Base-by-base conservation (phyloP, 2,113 vertebrate species). In the Cyanoliseus patagonus region DNA sequence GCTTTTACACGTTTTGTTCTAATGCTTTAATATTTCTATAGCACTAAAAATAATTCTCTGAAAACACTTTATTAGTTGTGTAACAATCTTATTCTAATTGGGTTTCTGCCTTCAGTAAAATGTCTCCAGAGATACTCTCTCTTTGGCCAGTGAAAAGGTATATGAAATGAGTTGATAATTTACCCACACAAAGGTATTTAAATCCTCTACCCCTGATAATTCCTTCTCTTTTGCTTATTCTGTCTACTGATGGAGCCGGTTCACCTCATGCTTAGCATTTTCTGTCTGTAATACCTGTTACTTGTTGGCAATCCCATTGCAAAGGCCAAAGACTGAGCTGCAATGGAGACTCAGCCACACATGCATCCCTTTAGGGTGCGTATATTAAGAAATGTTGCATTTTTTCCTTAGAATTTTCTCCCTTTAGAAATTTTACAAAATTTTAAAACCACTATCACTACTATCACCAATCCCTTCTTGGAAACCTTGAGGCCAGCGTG, bases 131-230 rank as follows among this genome's bases (percentile, higher is more conserved):
- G 93, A 79, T 57, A 86, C 4, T 84, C 52, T 91, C 79, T 94
- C 86, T 94, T 91, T 68, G 81, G 78, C 24, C 95, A 94, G 86
- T 62, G 66, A 92, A 83, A 87, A 80, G 78, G 68, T 87, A 16
- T 39, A 80, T 44, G 83, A 94, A 95, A 87, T 79, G 78, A 95
- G 84, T 79, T 87, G 86, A 91, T 94, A 91, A 95, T 95, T 92
- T 83, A 89, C 62, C 30, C 69, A 89, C 35, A 7, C 89, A 92
- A 95, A 94, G 69, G 89, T 92, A 95, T 95, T 97, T 95, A 95
- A 96, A 95, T 91, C 44, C 77, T 89, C 86, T 89, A 73, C 74
- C 83, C 80, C 39, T 72, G 77, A 94, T 52, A 85, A 92, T 92
- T 95, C 62, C 72, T 82, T 84, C 64, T 67, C 77, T n/a, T 95